These are phyloP conservation scores for Rhagoletis pomonella DNA, from an alignment of 1,140 invertebrate species.

Conservation along the genomic window DNA sequence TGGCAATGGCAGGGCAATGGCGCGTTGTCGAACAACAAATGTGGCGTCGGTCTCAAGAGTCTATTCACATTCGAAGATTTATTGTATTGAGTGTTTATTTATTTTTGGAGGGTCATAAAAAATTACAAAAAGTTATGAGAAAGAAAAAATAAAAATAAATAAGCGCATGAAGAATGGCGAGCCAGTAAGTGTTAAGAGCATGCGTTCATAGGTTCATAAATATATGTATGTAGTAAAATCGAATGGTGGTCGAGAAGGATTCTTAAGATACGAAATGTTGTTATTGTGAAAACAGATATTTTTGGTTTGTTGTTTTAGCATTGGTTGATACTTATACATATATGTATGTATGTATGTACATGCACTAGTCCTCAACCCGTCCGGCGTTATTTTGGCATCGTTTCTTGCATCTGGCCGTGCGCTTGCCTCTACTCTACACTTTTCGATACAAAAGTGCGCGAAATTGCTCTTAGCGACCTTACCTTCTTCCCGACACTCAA, in stretches of 20 bases:
- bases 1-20: neutral
- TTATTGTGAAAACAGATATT: neutral
- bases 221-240: too few relatives aligned
- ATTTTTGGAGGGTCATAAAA: conserved; percentile 53
- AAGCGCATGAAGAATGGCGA: neutral
- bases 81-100: conserved; percentile 57
- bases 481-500: neutral
- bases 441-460: neutral
- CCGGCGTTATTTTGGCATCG: neutral
- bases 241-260: neutral
- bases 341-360: too few relatives aligned
- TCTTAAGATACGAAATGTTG: neutral
- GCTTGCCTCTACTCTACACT: neutral
- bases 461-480: conserved; percentile 31
- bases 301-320: neutral
- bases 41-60: conserved; percentile 53
- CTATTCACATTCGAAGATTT: conserved; percentile 54
- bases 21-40: conserved; percentile 44
- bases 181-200: too few relatives aligned
- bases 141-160: neutral
- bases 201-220: too few relatives aligned
- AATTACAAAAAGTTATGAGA: conserved; percentile 31
- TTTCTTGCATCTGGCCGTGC: neutral
- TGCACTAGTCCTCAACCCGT: neutral
- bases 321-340: neutral